Conservation (phyloP, 1,140 invertebrate genomes). For the Caenorhabditis brenneri region DNA sequence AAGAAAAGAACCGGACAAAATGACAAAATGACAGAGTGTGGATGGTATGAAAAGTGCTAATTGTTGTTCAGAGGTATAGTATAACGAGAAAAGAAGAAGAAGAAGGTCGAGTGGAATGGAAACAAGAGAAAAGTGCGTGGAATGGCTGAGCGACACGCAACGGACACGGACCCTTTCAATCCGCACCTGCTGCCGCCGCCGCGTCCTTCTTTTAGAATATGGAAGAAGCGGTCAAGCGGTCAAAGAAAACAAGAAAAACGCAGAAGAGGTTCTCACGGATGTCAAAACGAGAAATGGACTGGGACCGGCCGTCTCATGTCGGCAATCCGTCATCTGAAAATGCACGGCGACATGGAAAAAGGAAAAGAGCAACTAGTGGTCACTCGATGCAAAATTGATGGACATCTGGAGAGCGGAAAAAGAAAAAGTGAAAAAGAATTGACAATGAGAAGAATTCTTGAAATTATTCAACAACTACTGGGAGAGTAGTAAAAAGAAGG, state of each 20-base stretch:
- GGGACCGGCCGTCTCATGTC: slow-evolving; percentile 39
- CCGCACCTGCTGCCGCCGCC: slow-evolving; percentile 13
- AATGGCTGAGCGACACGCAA: slow-evolving; percentile 36
- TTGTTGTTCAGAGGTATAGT: slow-evolving; percentile 17
- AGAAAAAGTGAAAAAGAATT: slow-evolving; percentile 3
- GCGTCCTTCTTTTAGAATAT: slow-evolving; percentile 17
- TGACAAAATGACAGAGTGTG: background rate
- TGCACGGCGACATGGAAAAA: slow-evolving; percentile 5
- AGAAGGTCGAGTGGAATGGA: background rate
- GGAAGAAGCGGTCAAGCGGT: background rate
- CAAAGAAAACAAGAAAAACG: background rate
- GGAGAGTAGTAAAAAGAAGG: background rate
- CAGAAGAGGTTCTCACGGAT: slow-evolving; percentile 15
- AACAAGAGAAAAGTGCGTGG: slow-evolving; percentile 35
- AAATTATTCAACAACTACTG: slow-evolving; percentile 29
- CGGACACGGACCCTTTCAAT: slow-evolving; percentile 5
- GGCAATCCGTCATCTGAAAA: slow-evolving; percentile 40
- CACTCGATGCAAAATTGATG: slow-evolving; percentile 10
- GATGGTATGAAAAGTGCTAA: background rate
- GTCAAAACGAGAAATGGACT: slow-evolving; percentile 38
- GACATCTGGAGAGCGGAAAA: background rate
- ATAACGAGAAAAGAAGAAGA: background rate
- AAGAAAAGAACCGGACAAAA: background rate
- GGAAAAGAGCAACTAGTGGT: background rate
- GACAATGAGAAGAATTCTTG: slow-evolving; percentile 16